Base-by-base conservation (phyloP, 2,888 invertebrate genomes). In the Mechanitis mazaeus region DNA sequence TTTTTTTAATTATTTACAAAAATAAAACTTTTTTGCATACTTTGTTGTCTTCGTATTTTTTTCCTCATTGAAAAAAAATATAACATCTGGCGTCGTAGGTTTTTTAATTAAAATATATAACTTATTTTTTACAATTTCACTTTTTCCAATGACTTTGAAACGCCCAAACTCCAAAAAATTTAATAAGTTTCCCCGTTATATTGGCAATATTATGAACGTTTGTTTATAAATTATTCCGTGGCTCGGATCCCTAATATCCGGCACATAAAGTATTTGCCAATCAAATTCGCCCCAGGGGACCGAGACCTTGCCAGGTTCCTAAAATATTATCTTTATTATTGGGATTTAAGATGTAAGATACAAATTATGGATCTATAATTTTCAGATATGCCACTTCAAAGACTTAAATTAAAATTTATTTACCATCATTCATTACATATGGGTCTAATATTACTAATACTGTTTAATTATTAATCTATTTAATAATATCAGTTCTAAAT, bases 251-350 rank as follows among this genome's bases (percentile, higher is more conserved):
- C 59, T 55, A 60, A 65, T 57, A 59, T 64, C 58, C 54, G 58
- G 55, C 58, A 59, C 68, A 68, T 72, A 72, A 70, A 75, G 70
- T 70, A 73, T 73, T 72, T 68, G 64, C 73, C 74, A 75, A 76
- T 78, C 74, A 77, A 74, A 69, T 65, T 65, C 64, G 64, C 74
- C 67, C 64, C 61, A 42, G 68, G 71, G 70, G 73, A 69, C 66
- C 64, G 65, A 66, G 74, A 74, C 72, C 71, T 61, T 61, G 54
- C 65, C 71, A 71, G 71, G 72, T 70, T 71, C 74, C 75, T 83
- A 83, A 81, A 82, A 79, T 78, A 79, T 78, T 71, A 74, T 75
- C 73, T 82, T 83, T 83, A 83, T 78, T 82, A 79, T 75, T 69
- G 68, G 68, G 72, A 69, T 71, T 73, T 72, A 71, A 70, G 73